Percentiles rank a stretch among this genome's conserved stretches.
Conservation (phyloP, 2,113 vertebrate genomes). For the Poeciliopsis occidentalis region DNA sequence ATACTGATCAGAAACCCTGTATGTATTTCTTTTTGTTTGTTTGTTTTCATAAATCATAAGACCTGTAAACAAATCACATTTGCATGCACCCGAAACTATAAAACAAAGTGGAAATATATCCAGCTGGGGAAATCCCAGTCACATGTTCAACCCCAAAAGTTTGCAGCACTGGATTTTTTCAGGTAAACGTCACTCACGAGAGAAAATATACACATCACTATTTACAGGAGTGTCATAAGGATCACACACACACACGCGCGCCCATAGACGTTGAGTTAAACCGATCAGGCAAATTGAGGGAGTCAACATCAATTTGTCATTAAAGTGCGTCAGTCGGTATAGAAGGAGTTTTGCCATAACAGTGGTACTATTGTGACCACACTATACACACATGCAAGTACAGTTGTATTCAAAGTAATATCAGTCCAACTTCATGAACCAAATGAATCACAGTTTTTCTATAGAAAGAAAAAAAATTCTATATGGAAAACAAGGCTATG, state of each 20-base stretch:
- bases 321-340: conserved; percentile 77
- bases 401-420: neutral
- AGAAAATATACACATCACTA: conserved; percentile 66
- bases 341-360: conserved; percentile 45
- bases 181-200: conserved; percentile 48
- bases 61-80: conserved; percentile 34
- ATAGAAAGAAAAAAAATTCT: too few relatives aligned
- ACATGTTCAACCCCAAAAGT: conserved; percentile 15
- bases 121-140: conserved; percentile 25
- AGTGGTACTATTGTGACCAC: conserved; percentile 28
- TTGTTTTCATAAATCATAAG: conserved; percentile 9
- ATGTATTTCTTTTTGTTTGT: conserved; percentile 32
- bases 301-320: conserved; percentile 54
- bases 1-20: conserved; percentile 32
- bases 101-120: conserved; percentile 23
- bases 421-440: neutral
- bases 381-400: conserved; percentile 39
- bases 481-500: too few relatives aligned
- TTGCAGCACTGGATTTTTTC: conserved; percentile 20
- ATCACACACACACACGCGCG: conserved; percentile 29
- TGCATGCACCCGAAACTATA: conserved; percentile 32
- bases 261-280: conserved; percentile 45
- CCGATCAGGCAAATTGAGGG: conserved; percentile 41
- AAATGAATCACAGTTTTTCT: neutral
- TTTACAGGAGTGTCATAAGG: conserved; percentile 56